Percentiles rank a stretch among this genome's conserved stretches.
Evolutionary conservation across 1,140 invertebrate species (phyloP).

Genomic region (Uloborus diversus): DNA sequence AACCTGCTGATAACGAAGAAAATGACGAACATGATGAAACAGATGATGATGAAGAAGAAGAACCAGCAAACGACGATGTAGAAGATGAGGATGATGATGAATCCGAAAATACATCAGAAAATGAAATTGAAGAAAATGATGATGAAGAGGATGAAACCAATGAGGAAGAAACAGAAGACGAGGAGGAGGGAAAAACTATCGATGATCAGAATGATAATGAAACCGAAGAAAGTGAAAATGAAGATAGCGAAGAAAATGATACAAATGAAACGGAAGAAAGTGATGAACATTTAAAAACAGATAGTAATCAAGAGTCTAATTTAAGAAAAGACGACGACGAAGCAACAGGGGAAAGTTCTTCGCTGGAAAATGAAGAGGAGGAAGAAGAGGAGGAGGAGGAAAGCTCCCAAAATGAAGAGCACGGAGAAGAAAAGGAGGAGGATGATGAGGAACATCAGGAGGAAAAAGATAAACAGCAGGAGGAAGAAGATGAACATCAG

Average conservation of each 20-base stretch:
- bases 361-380: constrained; percentile 9
- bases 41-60: background rate
- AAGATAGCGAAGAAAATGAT: background rate
- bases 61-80: background rate
- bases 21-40: background rate
- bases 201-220: background rate
- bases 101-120: background rate
- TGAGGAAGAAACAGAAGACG: constrained; percentile 12
- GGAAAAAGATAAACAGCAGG: constrained; percentile 8
- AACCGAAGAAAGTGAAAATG: background rate
- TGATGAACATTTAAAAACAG: background rate
- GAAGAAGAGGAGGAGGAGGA: constrained; percentile 48
- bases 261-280: background rate
- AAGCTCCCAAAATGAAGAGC: background rate
- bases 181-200: background rate
- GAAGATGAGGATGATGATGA: background rate
- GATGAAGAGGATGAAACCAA: background rate
- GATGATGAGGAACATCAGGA: constrained; percentile 1
- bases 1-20: constrained; percentile 11
- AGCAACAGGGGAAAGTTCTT: constrained; percentile 2
- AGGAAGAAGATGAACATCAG: constrained; percentile 13
- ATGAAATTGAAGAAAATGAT: background rate
- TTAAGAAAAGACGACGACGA: constrained; percentile 11
- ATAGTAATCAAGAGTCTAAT: constrained; percentile 3
- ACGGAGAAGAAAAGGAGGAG: background rate